Evolutionary conservation across 1,140 invertebrate genomes (phyloP), one percentile per base, ranked within the genome.

Genomic region (Chironomus striatipennis): DNA sequence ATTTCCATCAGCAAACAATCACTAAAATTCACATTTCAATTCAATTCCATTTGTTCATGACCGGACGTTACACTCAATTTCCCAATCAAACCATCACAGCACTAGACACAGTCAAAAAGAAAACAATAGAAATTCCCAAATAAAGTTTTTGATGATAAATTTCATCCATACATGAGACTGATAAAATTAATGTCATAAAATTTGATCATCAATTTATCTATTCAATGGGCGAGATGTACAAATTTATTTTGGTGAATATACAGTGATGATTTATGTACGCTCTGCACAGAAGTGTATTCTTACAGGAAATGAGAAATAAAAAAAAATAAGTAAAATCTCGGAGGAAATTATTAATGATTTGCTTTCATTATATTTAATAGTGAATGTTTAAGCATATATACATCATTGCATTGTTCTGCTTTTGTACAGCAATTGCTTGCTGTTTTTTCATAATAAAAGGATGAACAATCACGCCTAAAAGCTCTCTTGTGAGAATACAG

Each of bases 301-400:
- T 15, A 57, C 4, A 57, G 47, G 47, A 57, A 57, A 57, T 57
- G 12, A 57, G 12, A n/a, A 4, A 15, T 12, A 57, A 57, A 57
- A 57, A 34, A 34, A 34, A 34, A 34, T 34, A 34, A 34, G 24
- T 34, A 34, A 34, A 34, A 34, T 34, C 47, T 70, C 65, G 0
- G 17, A 18, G 65, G 65, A 70, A 70, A 15, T 20, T 70, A 70
- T 20, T 70, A 70, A 70, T 70, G 65, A 70, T 70, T 70, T 70
- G 65, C 65, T 70, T 70, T 70, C 65, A 70, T 70, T 70, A 70
- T n/a, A 18, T 70, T 21, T 70, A 70, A 70, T 70, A 70, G 65
- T 70, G n/a, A 18, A 18, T 17, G 64, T 67, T 67, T n/a, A 17
- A 17, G 15, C 15, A 70, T 5, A 12, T n/a, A 47, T n/a, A 57